Conservation (phyloP, 2,113 vertebrate species). For the Cephalopholis sonnerati region DNA sequence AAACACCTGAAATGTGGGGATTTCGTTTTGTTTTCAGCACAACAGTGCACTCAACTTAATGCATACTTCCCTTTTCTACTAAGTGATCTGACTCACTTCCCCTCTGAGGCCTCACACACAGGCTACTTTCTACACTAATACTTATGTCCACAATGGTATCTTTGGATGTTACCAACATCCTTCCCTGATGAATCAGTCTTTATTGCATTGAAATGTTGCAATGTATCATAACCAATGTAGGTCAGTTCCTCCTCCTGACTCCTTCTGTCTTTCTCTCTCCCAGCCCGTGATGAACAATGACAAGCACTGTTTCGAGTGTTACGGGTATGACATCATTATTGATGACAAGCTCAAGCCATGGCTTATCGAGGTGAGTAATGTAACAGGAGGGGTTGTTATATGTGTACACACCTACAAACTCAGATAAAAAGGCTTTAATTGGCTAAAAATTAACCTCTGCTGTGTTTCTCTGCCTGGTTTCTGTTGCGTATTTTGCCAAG, state of each 20-base stretch:
- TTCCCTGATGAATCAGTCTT: background rate
- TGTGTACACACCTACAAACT: background rate
- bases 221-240: background rate
- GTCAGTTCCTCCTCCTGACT: background rate
- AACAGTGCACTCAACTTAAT: background rate
- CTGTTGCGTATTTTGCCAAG: background rate
- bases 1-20: background rate
- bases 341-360: constrained; percentile 98
- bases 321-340: constrained; percentile 99
- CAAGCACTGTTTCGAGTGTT: constrained; percentile 99
- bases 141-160: background rate
- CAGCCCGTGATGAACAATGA: constrained; percentile 99
- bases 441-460: background rate
- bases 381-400: background rate
- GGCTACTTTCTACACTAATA: constrained; percentile 1
- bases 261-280: background rate
- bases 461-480: background rate
- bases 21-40: constrained; percentile 28
- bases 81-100: constrained; percentile 47
- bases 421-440: background rate
- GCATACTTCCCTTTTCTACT: constrained; percentile 57
- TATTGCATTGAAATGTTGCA: constrained; percentile 3
- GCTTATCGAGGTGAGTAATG: constrained; percentile 93
- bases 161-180: constrained; percentile 29
- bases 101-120: background rate